Conservation (phyloP, 2,113 vertebrate species). For the Lepus europaeus region DNA sequence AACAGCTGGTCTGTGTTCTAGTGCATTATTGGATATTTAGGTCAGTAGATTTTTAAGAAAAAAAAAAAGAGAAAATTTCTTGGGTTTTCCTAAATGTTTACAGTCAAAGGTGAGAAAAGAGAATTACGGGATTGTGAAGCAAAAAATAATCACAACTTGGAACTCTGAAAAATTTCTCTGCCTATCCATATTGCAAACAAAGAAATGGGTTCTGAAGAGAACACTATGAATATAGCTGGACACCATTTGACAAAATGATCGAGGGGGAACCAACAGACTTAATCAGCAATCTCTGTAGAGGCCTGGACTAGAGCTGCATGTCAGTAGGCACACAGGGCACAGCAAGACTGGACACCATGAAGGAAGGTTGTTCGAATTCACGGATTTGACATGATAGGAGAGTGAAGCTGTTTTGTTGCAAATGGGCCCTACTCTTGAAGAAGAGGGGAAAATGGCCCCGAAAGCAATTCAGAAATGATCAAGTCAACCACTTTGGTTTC, state of each 20-base stretch:
- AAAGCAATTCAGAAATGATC: not conserved
- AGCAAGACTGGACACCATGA: not conserved
- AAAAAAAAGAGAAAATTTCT: not conserved
- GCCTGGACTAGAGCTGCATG: not conserved
- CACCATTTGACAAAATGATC: not conserved
- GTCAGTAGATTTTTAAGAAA: not conserved
- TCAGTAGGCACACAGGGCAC: not conserved
- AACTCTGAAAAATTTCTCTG: not conserved
- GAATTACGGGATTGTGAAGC: not conserved
- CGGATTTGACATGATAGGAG: not conserved
- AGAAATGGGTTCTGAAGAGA: not conserved
- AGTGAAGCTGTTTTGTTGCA: not conserved
- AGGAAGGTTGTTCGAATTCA: not conserved
- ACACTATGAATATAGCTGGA: not conserved
- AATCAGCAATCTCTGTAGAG: not conserved
- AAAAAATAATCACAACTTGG: not conserved
- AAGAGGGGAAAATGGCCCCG: not conserved
- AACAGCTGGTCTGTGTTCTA: not conserved
- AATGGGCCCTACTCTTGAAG: not conserved
- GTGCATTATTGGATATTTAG: not conserved
- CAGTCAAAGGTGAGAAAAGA: not conserved
- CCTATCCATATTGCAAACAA: not conserved
- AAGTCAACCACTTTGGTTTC: not conserved
- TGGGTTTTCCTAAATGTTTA: not conserved
- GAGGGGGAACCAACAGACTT: not conserved